These are phyloP conservation scores for Takifugu ocellatus DNA, from an alignment of 2,797 vertebrate species.

Conservation along the genomic window DNA sequence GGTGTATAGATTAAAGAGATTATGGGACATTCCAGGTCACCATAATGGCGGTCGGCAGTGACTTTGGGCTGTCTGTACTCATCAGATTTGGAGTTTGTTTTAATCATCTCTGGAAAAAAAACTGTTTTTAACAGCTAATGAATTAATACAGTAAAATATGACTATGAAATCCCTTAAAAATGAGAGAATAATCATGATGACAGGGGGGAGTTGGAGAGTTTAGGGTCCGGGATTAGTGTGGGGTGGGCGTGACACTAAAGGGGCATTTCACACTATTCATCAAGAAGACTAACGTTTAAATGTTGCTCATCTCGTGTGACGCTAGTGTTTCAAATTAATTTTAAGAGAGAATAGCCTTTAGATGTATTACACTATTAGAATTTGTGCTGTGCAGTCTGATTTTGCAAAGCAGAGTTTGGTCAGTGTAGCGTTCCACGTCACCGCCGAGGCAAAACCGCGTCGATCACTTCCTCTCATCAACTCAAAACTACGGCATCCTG, in stretches of 20 bases:
- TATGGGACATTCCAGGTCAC: conserved; percentile 64
- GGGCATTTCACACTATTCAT: conserved; percentile 52
- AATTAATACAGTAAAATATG: conserved; percentile 36
- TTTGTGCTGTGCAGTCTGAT: conserved; percentile 85
- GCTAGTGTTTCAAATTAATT: conserved; percentile 65
- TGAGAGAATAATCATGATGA: background rate
- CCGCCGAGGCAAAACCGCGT: conserved; percentile 37
- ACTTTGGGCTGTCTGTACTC: conserved; percentile 48
- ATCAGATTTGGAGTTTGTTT: conserved; percentile 35
- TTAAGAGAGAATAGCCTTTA: conserved; percentile 75
- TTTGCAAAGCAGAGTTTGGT: conserved; percentile 82
- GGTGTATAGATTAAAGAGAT: conserved; percentile 41
- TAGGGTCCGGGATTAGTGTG: conserved; percentile 42
- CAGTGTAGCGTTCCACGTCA: conserved; percentile 74
- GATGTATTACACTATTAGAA: conserved; percentile 72
- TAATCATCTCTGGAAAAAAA: conserved; percentile 45
- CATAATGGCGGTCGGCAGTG: conserved; percentile 36
- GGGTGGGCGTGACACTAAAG: conserved; percentile 53
- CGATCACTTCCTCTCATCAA: conserved; percentile 24
- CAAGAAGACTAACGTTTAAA: conserved; percentile 47
- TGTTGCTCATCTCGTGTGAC: conserved; percentile 75
- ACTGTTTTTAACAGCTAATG: conserved; percentile 35
- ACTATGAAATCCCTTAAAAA: conserved; percentile 39
- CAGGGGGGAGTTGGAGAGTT: conserved; percentile 42
- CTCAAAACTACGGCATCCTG: conserved; percentile 1